Evolutionary conservation across 2,797 vertebrate species (phyloP), one percentile per base, ranked within the genome.

Genomic region (Dicrostonyx torquatus): DNA sequence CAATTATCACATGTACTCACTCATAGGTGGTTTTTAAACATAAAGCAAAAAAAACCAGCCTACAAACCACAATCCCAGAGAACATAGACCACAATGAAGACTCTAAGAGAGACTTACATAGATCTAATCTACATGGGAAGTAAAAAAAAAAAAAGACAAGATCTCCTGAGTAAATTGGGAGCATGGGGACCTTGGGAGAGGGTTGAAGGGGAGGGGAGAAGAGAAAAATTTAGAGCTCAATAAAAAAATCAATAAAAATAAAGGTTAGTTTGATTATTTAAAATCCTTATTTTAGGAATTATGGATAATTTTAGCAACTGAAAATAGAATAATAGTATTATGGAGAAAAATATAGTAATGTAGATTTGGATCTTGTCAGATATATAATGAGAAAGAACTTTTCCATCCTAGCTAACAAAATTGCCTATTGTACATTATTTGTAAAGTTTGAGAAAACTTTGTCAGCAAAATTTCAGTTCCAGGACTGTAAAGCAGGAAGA

Each of bases 351-450:
- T 18, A 62, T 5, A 93, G 13, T 50, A 26, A 80, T 15, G 88
- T 75, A 68, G 55, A 72, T 93, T 86, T 55, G 43, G 1, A 3
- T 94, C 58, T 79, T 93, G 12, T 77, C 53, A 91, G 50, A 90
- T 85, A 90, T 87, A 66, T 6, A 72, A 10, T 70, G 5, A 34
- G 11, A 43, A 82, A 43, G 79, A 82, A 58, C 8, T 82, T 43
- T 43, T 43, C 5, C 24, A 7, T 80, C 72, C 64, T 85, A 15
- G 7, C 22, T 58, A 91, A 43, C 64, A 73, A 40, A 77, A 5
- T 91, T 96, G 45, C 85, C 90, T 78, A 26, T 58, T 90, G 58
- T 72, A 55, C 34, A 85, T 87, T 87, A 20, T 84, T 12, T 82
- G 40, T 60, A 37, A 20, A 48, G 73, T 45, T 75, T 93, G n/a